Conservation (phyloP, 2,113 vertebrate species). For the Motacilla alba region DNA sequence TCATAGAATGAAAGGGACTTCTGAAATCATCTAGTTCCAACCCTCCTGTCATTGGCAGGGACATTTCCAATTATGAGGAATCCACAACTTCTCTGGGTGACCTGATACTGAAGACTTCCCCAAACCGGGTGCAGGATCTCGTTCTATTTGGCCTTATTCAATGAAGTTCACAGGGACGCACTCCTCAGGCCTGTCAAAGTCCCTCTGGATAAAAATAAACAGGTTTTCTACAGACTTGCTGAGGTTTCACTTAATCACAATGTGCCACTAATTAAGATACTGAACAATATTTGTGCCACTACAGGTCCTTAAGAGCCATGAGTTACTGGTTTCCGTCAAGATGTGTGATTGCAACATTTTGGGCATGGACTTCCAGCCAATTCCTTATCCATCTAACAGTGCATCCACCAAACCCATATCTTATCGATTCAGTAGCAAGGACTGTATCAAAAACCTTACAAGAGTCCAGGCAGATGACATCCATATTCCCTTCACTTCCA, state of each 20-base stretch:
- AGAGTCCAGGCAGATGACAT: neutral
- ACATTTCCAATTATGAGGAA: neutral
- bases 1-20: rapidly evolving
- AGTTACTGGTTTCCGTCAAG: neutral
- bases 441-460: neutral
- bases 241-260: neutral
- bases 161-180: neutral
- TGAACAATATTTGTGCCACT: neutral
- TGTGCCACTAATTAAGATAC: neutral
- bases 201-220: neutral
- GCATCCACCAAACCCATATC: neutral
- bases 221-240: neutral
- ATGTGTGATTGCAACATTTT: neutral
- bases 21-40: neutral
- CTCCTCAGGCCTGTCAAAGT: neutral
- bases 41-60: neutral
- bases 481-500: neutral
- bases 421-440: neutral
- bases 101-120: neutral
- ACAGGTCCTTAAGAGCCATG: neutral
- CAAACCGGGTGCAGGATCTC: neutral
- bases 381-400: neutral
- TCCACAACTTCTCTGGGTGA: neutral
- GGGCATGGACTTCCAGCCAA: neutral
- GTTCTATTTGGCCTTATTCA: neutral